Evolutionary conservation across 2,797 vertebrate species (phyloP).

Genomic region (Bufotes viridis): DNA sequence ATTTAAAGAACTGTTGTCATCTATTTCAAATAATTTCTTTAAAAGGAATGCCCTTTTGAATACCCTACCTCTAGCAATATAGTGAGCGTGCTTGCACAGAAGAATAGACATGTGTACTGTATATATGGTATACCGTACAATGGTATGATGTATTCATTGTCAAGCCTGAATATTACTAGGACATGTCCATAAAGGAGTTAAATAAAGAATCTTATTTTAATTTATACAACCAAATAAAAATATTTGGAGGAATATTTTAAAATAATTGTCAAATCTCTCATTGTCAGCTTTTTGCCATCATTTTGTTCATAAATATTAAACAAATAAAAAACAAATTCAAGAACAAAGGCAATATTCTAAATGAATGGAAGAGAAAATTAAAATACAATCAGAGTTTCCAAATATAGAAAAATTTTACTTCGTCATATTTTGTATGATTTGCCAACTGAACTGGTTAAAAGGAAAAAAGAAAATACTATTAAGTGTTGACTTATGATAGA

Average conservation of each 20-base stretch:
- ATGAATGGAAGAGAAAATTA: not conserved
- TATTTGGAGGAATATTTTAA: not conserved
- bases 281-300: not conserved
- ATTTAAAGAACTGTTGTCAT: not conserved
- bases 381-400: not conserved
- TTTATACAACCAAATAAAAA: not conserved
- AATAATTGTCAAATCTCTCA: not conserved
- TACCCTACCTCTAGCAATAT: not conserved
- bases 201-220: not conserved
- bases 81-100: not conserved
- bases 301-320: not conserved
- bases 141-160: not conserved
- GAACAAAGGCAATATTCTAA: not conserved
- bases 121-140: not conserved
- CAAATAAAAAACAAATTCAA: not conserved
- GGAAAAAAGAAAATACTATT: not conserved
- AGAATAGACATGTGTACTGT: not conserved
- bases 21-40: conserved; percentile 36
- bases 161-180: not conserved
- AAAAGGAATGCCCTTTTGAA: not conserved
- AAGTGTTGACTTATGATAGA: not conserved
- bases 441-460: not conserved
- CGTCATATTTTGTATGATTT: not conserved
- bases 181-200: not conserved
- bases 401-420: not conserved